Evolutionary conservation across 2,888 invertebrate genomes (phyloP), one percentile per base, ranked within the genome.

Genomic region (Augochlorella aurata): DNA sequence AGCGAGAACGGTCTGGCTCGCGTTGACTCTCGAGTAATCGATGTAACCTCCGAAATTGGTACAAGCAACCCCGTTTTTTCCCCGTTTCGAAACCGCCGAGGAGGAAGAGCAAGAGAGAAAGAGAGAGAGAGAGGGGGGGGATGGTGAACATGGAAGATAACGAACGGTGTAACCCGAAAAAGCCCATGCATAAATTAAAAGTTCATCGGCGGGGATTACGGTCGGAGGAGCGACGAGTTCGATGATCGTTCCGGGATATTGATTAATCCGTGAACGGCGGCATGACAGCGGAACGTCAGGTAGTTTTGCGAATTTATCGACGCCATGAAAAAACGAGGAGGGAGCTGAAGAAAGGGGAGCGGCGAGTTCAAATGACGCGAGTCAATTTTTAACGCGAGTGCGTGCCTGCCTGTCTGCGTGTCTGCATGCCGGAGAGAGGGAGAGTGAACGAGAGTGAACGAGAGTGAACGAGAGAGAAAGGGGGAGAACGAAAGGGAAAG

Each of bases 311-410:
- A 65, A 58, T 70, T 70, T 65, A 54, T 81, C 81, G 68, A 14
- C 21, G 14, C 12, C 0, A n/a, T 50, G 38, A 18, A 63, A 58
- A 58, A 58, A 58, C 16, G 63, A 50, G n/a, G 29, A 4, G 16
- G 45, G 12, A 29, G 3, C 18, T 2, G 54, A 10, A 21, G 44
- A 10, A n/a, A 38, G 10, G 29, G 44, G 24, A 16, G 14, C 14
- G 45, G 10, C 21, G 16, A 38, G 74, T 49, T 76, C 58, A 52
- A 85, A 83, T 68, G 54, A 78, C 47, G 68, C 63, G 70, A 71
- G 83, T 79, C 54, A 74, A 85, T 85, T 82, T 82, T 82, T 77
- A 66, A 85, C 65, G 38, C 38, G 38, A 18, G 38, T 63, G 63
- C 63, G 63, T 63, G n/a, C 49, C 38, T 14, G 29, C 38, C 16